Conservation (phyloP, 2,888 invertebrate genomes). For the Athalia circularis region DNA sequence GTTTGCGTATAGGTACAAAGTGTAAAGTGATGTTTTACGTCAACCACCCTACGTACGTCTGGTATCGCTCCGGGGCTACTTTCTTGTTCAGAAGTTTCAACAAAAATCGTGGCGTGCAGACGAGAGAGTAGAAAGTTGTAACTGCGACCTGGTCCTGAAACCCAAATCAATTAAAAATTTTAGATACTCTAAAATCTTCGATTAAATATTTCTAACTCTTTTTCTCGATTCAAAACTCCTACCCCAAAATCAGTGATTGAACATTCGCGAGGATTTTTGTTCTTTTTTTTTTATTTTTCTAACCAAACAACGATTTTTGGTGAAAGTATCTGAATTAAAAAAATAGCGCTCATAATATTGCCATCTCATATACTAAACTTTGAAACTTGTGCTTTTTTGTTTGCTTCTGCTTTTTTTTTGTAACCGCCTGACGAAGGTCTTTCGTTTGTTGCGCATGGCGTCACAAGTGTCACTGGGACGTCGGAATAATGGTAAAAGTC, state of each 20-base stretch:
- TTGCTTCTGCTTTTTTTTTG: too few relatives aligned
- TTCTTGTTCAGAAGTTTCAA: too few relatives aligned
- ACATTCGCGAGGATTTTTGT: neutral
- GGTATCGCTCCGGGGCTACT: too few relatives aligned
- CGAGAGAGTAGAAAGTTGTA: too few relatives aligned
- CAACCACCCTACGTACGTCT: too few relatives aligned
- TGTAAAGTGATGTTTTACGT: too few relatives aligned
- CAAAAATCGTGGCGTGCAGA: neutral
- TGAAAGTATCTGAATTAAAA: too few relatives aligned
- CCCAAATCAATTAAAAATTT: neutral
- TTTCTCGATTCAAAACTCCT: neutral
- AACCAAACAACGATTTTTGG: neutral
- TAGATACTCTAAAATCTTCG: neutral
- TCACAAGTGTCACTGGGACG: neutral
- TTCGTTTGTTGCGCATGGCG: neutral
- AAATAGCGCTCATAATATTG: too few relatives aligned
- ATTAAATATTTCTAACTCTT: neutral
- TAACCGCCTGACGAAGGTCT: too few relatives aligned
- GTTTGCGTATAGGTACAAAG: too few relatives aligned
- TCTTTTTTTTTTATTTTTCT: neutral
- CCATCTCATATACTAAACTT: neutral
- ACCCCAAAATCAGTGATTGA: neutral
- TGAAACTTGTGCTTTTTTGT: neutral
- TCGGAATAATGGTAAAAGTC: conserved; percentile 21
- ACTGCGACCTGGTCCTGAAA: too few relatives aligned